Conservation (phyloP, 2,797 vertebrate species). For the Cyclura pinguis region DNA sequence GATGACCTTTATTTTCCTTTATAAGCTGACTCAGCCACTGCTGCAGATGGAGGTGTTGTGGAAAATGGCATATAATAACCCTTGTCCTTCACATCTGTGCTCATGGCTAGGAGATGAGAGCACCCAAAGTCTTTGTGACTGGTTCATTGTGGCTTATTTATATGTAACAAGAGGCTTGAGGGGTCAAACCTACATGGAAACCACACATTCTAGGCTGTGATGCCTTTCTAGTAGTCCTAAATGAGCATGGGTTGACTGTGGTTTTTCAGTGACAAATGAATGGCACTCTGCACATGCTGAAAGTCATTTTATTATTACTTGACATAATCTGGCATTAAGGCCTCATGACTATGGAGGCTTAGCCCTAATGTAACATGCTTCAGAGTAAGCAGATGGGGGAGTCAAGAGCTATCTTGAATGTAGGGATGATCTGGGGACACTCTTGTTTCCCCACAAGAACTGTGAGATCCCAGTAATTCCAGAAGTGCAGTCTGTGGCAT, state of each 20-base stretch:
- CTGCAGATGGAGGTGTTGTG: not conserved
- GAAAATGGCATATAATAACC: not conserved
- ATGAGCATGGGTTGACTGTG: not conserved
- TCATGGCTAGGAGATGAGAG: not conserved
- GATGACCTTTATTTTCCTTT: no score
- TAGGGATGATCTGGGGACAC: not conserved
- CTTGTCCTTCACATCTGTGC: not conserved
- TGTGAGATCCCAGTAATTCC: not conserved
- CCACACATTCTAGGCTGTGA: not conserved
- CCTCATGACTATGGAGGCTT: not conserved
- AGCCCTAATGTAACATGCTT: not conserved
- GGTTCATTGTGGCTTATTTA: not conserved
- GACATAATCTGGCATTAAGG: not conserved
- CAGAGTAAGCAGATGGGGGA: not conserved
- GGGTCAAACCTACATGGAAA: not conserved
- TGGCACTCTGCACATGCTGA: not conserved
- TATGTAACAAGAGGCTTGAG: not conserved
- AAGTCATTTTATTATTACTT: not conserved
- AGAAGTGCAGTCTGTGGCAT: not conserved
- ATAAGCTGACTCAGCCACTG: not conserved
- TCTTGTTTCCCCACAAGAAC: not conserved
- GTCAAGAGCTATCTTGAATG: not conserved
- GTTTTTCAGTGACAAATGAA: not conserved
- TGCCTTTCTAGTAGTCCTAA: not conserved
- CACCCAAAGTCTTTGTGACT: not conserved